Evolutionary conservation across 2,888 invertebrate genomes (phyloP), one percentile per base, ranked within the genome.

Genomic region (Chrysolina haemoptera): DNA sequence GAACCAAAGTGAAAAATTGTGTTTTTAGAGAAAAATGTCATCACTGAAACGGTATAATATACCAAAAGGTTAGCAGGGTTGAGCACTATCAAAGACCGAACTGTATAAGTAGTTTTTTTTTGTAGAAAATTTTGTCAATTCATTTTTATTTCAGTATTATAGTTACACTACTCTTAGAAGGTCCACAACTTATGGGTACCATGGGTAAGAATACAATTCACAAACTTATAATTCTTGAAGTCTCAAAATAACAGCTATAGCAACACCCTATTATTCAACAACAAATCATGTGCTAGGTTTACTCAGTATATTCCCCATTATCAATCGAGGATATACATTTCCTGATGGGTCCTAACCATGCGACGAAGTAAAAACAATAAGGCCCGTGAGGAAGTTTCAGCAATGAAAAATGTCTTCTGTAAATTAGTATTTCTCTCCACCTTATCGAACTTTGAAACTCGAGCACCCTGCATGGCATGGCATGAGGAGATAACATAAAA

Each of bases 401-500:
- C 67, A 67, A 53, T 67, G 67, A 67, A 40, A 67, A 67, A 67
- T 67, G 67, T 67, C 53, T 67, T 20, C 40, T 67, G 35, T 53
- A 20, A 66, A 48, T 66, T 55, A 35, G 67, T 53, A 35, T 53
- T 67, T 53, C 43, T 35, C 53, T 18, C 20, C 40, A 50, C 53
- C 53, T 53, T 67, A 67, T 67, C 67, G 27, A 48, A 18, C 40
- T 53, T 53, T 41, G 53, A 67, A 67, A 67, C 40, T 67, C 40
- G 53, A 67, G 67, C 53, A 35, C 35, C 14, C 53, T 67, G 67
- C 68, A 72, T 74, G 35, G 27, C 27, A 27, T 27, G 70, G 73
- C 73, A 75, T 75, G 74, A 62, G 40, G 18, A 73, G 73, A 75
- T 75, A 71, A 67, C 74, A 73, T 77, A 68, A 77, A 77, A 68